Evolutionary conservation across 1,140 invertebrate species (phyloP).

Genomic region (Zaprionus nigranus): DNA sequence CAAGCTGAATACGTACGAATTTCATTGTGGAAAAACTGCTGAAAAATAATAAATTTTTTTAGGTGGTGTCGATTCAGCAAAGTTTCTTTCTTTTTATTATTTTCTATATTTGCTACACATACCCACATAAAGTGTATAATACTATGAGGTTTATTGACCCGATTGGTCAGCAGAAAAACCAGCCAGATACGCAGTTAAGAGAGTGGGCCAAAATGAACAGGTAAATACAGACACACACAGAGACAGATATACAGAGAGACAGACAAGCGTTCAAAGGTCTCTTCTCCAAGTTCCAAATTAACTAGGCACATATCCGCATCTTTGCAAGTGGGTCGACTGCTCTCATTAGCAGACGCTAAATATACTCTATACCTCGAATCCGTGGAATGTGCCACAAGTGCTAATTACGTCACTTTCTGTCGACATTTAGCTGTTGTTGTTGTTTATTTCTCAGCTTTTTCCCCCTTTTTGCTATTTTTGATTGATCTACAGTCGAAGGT

Average conservation of each 20-base stretch:
- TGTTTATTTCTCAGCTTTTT: conserved; percentile 46
- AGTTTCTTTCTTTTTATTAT: conserved; percentile 18
- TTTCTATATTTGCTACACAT: not conserved
- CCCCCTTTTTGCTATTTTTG: conserved; percentile 42
- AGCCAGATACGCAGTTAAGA: conserved; percentile 43
- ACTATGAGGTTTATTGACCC: conserved; percentile 40
- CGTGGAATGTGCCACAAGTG: conserved; percentile 42
- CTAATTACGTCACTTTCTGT: conserved; percentile 52
- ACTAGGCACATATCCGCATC: conserved; percentile 51
- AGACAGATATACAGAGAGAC: not conserved
- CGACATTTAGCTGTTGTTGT: not conserved
- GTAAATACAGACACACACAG: not conserved
- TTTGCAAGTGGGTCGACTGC: conserved; percentile 43
- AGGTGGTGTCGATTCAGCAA: conserved; percentile 26
- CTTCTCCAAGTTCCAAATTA: conserved; percentile 37
- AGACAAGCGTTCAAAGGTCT: conserved; percentile 49
- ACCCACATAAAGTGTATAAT: not conserved
- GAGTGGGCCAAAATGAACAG: conserved; percentile 15
- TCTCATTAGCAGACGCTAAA: conserved; percentile 39
- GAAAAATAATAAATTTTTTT: conserved; percentile 7
- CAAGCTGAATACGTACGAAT: conserved; percentile 19
- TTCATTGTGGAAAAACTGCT: conserved; percentile 50
- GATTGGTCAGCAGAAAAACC: conserved; percentile 51
- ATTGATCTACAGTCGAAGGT: conserved; percentile 80
- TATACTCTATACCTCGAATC: conserved; percentile 17